Percentiles rank a stretch among this genome's conserved stretches.
Conservation (phyloP, 2,888 invertebrate species). For the Drosophila stalkeri region DNA sequence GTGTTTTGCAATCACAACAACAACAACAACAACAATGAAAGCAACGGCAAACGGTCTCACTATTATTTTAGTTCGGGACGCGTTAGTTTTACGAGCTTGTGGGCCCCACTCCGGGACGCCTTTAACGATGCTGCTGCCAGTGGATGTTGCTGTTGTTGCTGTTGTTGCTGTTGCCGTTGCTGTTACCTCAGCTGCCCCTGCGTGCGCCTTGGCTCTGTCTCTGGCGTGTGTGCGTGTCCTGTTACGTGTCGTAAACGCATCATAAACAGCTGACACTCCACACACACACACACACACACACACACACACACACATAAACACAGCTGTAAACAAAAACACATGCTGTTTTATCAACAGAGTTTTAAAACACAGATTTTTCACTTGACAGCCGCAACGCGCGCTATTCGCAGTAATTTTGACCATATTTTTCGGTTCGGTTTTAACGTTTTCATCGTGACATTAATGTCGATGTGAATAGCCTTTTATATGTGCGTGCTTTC, state of each 20-base stretch:
- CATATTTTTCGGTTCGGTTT: background rate
- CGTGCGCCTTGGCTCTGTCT: constrained; percentile 1
- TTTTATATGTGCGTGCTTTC: background rate
- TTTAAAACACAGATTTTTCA: constrained; percentile 30
- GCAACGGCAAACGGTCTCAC: constrained; percentile 28
- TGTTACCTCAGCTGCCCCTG: constrained; percentile 3
- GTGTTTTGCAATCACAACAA: constrained; percentile 54
- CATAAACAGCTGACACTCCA: constrained; percentile 65
- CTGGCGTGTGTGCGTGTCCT: constrained; percentile 54
- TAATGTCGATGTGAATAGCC: background rate
- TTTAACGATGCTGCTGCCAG: constrained; percentile 55
- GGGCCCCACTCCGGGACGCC: constrained; percentile 34
- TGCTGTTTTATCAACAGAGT: constrained; percentile 38
- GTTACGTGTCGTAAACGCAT: constrained; percentile 73
- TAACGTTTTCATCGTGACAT: background rate
- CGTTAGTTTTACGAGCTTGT: constrained; percentile 65
- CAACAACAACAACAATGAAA: constrained; percentile 44
- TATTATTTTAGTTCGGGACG: constrained; percentile 43
- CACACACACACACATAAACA: background rate
- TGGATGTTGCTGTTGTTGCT: constrained; percentile 14
- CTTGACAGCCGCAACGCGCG: constrained; percentile 12
- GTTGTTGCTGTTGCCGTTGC: constrained; percentile 4
- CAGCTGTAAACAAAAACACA: constrained; percentile 14
- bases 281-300: constrained; percentile 12
- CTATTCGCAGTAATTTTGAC: background rate